Percentiles rank a stretch among this genome's conserved stretches.
Conservation (phyloP, 1,140 invertebrate species). For the Eumaeus atala region DNA sequence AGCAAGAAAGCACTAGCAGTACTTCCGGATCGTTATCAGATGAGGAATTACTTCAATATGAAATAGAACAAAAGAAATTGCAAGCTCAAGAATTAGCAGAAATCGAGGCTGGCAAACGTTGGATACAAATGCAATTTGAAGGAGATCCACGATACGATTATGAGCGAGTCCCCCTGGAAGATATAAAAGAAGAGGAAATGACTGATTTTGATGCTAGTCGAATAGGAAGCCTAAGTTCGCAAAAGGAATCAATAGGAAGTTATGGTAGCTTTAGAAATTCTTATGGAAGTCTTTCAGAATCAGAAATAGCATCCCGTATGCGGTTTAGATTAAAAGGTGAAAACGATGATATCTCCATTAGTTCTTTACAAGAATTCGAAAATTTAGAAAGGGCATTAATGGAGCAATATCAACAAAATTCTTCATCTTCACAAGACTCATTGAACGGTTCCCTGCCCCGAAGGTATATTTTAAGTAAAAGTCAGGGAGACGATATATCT, state of each 20-base stretch:
- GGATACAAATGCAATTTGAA: constrained; percentile 91
- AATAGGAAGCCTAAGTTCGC: constrained; percentile 86
- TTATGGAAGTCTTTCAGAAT: constrained; percentile 88
- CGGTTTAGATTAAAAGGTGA: constrained; percentile 87
- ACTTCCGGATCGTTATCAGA: constrained; percentile 73
- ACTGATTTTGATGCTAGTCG: constrained; percentile 88
- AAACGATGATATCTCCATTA: constrained; percentile 92
- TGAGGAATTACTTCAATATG: constrained; percentile 81
- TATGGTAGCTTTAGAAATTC: constrained; percentile 83
- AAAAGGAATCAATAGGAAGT: constrained; percentile 86
- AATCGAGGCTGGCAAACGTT: constrained; percentile 86
- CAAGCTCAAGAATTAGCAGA: constrained; percentile 75
- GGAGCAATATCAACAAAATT: constrained; percentile 78
- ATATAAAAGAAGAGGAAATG: constrained; percentile 92
- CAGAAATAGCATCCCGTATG: constrained; percentile 85
- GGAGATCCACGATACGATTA: constrained; percentile 81
- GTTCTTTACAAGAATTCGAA: constrained; percentile 95
- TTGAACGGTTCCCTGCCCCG: constrained; percentile 84
- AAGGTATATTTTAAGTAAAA: constrained; percentile 77
- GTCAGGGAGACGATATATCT: constrained; percentile 91
- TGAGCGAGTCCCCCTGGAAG: constrained; percentile 87
- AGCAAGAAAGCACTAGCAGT: constrained; percentile 76
- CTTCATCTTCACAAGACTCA: constrained; percentile 82
- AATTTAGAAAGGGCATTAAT: constrained; percentile 85
- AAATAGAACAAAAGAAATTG: constrained; percentile 81